phyloP scores from a whole-genome alignment of 2,888 invertebrate species.

The Congeria kusceri region DNA sequence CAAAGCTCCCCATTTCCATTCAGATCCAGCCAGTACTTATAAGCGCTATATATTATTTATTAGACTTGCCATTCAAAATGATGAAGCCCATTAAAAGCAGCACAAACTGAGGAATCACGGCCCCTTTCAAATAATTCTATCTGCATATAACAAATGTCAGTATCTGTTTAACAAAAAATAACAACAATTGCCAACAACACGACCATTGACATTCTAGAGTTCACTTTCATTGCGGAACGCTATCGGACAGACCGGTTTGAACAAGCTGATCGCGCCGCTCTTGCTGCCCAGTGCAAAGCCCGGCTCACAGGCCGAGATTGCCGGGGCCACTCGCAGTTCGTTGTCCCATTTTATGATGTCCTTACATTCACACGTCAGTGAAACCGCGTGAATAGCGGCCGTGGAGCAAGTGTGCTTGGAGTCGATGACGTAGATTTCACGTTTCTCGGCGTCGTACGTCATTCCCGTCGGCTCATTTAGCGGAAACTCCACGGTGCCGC shows the following conservation, averaged over 20 bases:
- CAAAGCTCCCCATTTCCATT: too few species aligned
- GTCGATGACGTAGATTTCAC: slow-evolving; percentile 56
- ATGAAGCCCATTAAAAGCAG: too few species aligned
- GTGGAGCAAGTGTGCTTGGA: slow-evolving; percentile 34
- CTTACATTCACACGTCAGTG: slow-evolving; percentile 42
- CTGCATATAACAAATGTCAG: too few species aligned
- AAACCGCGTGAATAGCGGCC: slow-evolving; percentile 49
- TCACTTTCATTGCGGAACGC: too few species aligned
- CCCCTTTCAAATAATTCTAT: too few species aligned
- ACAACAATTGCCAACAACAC: too few species aligned
- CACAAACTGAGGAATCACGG: too few species aligned
- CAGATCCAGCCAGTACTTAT: too few species aligned
- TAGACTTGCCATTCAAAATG: too few species aligned
- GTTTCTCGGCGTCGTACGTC: slow-evolving; percentile 29
- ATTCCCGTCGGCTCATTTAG: slow-evolving; percentile 63
- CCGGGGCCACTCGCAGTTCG: slow-evolving; percentile 57
- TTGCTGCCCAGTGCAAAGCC: slow-evolving; percentile 51
- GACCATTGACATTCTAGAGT: too few species aligned
- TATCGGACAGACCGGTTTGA: neutral
- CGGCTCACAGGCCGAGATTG: slow-evolving; percentile 41
- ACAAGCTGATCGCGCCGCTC: slow-evolving; percentile 52
- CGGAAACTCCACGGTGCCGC: slow-evolving; percentile 49
- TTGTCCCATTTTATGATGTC: slow-evolving; percentile 47
- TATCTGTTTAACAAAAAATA: too few species aligned
- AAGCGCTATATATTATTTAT: too few species aligned